A percentile compares a stretch with the other conserved stretches of the same genome.
These are phyloP conservation scores for Pogonocichla stellata DNA, from an alignment of 2,113 vertebrate genomes.

Conservation along the genomic window DNA sequence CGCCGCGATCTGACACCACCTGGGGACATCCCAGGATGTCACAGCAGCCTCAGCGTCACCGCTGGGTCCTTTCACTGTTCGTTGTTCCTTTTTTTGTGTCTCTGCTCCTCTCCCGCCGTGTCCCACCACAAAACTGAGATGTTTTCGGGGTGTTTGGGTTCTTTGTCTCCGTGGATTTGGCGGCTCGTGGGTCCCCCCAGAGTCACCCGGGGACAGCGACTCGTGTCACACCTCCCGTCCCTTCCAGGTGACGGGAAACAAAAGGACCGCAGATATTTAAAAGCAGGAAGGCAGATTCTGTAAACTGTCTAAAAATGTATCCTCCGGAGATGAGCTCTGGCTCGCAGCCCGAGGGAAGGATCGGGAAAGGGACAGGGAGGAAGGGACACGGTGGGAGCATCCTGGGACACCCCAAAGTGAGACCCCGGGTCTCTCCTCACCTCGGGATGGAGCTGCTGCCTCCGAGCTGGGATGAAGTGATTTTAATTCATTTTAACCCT, in stretches of 20 bases:
- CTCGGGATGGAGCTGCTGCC: neutral
- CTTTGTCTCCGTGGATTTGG: neutral
- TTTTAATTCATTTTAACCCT: neutral
- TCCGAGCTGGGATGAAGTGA: rapidly evolving
- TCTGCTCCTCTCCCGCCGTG: neutral
- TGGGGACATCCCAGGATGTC: neutral
- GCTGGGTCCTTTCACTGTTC: rapidly evolving
- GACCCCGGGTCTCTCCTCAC: rapidly evolving
- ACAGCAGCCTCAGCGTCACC: rapidly evolving
- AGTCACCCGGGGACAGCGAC: neutral
- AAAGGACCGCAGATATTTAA: neutral
- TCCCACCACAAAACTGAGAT: neutral
- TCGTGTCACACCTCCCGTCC: neutral
- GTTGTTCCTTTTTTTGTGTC: neutral
- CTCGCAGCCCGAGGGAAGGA: neutral
- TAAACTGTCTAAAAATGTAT: neutral
- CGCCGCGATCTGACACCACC: neutral
- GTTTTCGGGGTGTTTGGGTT: neutral
- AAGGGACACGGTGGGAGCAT: no score
- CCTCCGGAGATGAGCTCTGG: neutral
- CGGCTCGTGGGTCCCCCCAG: neutral
- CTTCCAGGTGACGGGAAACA: neutral
- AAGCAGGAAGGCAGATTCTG: neutral
- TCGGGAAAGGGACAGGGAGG: neutral
- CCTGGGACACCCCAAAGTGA: neutral